Percentiles rank a stretch among this genome's conserved stretches.
These are phyloP conservation scores for Acrocephalus kingi DNA, from an alignment of 2,113 vertebrate species.

Conservation along the genomic window DNA sequence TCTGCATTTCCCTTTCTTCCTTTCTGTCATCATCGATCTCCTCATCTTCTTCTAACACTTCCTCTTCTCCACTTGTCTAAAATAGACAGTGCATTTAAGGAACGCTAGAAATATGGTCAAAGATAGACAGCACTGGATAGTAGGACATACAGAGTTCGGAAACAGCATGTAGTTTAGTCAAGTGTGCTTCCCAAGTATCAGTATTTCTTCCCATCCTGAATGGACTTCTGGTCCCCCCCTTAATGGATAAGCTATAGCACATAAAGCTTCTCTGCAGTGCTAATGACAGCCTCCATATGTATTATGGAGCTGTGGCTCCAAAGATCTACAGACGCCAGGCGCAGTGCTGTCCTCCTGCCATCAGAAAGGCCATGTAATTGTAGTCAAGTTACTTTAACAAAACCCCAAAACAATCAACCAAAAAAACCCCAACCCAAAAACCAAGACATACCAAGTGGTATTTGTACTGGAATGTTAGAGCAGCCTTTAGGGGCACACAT, in stretches of 20 bases:
- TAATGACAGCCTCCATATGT: neutral
- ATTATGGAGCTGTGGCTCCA: neutral
- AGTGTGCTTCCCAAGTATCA: neutral
- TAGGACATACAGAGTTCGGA: neutral
- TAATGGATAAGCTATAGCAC: neutral
- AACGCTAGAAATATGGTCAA: neutral
- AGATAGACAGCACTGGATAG: neutral
- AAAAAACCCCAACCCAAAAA: neutral
- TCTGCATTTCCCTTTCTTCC: slow-evolving; percentile 72
- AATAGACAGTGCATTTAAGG: neutral
- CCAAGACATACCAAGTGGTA: neutral
- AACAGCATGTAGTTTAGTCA: neutral
- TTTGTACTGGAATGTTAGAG: neutral
- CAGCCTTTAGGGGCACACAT: neutral
- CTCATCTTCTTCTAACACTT: slow-evolving; percentile 78
- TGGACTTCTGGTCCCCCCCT: neutral
- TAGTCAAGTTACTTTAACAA: neutral
- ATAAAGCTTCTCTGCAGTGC: neutral
- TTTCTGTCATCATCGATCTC: slow-evolving; percentile 76
- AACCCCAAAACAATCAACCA: neutral
- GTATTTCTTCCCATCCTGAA: neutral
- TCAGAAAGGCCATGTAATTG: neutral
- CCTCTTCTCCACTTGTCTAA: slow-evolving; percentile 80
- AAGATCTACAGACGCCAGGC: neutral
- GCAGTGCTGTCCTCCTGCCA: neutral